Base-by-base conservation (phyloP, 2,113 vertebrate genomes). In the Equus przewalskii region DNA sequence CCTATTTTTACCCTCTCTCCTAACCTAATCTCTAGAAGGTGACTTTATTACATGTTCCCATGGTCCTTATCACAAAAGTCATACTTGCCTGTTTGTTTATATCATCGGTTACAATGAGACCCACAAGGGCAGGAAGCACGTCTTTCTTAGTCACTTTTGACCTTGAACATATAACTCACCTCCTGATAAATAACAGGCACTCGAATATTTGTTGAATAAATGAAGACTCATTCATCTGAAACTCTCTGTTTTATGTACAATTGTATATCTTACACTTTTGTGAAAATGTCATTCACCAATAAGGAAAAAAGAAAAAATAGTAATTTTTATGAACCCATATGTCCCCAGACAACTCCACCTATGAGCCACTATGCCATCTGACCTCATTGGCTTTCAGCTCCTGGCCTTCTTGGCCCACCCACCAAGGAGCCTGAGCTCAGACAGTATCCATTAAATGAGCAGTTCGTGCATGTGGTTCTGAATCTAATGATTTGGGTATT, bases 241-340 rank as follows among this genome's bases (percentile, higher is more conserved):
- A 46, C 7, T 41, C 14, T 76, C 51, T 58, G 54, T 51, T 73
- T 36, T 72, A 58, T 44, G 10, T 85, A 36, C 22, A 96, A 72
- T 22, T 56, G 33, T 16, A 51, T 62, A 44, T 76, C 19, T 89
- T 49, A 75, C 80, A 62, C 7, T 3, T 65, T 54, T 88, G 11
- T 80, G 58, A 96, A 89, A 94, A 84, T 83, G 22, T 78, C 30
- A 86, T n/a, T 94, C 46, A 44, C 67, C 92, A 64, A 79, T 44
- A 89, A 96, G 46, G 41, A 81, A 89, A 88, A 69, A 28, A 13
- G 41, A 51, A 41, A 49, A 65, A 73, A 21, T 5, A 46, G 4
- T 70, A 73, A 46, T 6, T 67, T 60, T 36, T 60, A 13, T 93
- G 85, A 93, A 11, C 18, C 78, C 16, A 3, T 33, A 78, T 64